Percentiles rank a stretch among this genome's conserved stretches.
Evolutionary conservation across 1,140 invertebrate species (phyloP).

Genomic region (Cecropterus lyciades): DNA sequence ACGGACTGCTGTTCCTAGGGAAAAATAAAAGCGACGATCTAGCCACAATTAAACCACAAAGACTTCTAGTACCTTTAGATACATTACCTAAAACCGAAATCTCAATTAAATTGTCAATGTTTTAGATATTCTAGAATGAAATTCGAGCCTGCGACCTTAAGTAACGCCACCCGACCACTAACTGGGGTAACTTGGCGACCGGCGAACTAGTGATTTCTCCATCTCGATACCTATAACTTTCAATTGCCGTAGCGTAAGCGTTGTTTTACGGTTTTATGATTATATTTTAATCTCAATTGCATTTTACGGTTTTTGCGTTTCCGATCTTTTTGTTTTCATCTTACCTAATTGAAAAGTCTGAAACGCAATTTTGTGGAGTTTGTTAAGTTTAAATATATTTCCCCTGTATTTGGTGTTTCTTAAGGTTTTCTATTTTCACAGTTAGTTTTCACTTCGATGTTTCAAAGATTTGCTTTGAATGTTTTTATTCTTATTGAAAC

Average conservation of each 20-base stretch:
- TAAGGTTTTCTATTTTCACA: too few species aligned
- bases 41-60: too few species aligned
- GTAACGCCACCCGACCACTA: conserved; percentile 27
- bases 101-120: not conserved
- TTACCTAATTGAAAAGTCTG: too few species aligned
- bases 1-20: too few species aligned
- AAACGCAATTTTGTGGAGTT: too few species aligned
- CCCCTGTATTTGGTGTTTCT: too few species aligned
- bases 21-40: too few species aligned
- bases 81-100: not conserved
- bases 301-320: conserved; percentile 4
- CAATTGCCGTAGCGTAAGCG: conserved; percentile 2
- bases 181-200: conserved; percentile 13
- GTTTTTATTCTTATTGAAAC: too few species aligned
- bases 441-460: too few species aligned
- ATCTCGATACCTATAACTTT: conserved; percentile 13
- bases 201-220: conserved; percentile 17
- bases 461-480: too few species aligned
- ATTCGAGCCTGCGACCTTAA: conserved; percentile 22
- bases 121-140: conserved; percentile 8
- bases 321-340: not conserved
- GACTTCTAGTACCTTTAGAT: not conserved
- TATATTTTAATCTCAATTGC: conserved; percentile 9
- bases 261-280: conserved; percentile 13
- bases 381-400: too few species aligned